Percentiles rank a stretch among this genome's conserved stretches.
Evolutionary conservation across 2,113 vertebrate genomes (phyloP).

Genomic region (Oophaga pumilio): DNA sequence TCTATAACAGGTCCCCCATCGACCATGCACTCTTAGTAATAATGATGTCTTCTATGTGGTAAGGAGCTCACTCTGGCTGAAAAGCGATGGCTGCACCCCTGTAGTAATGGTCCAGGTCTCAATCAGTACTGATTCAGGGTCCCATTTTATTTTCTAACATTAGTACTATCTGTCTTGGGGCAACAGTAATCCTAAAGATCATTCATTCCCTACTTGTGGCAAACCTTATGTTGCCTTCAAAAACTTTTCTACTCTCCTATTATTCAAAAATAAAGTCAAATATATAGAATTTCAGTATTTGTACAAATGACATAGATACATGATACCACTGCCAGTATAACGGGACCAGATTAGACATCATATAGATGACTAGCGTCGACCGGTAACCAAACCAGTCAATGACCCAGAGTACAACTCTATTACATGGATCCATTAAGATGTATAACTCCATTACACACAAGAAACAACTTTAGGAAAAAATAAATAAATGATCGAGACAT

Average conservation of each 20-base stretch:
- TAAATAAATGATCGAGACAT: background rate
- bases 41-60: no score
- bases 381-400: background rate
- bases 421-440: background rate
- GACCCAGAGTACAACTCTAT: slow-evolving; percentile 3
- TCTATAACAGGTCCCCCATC: no score
- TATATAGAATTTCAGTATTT: background rate
- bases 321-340: background rate
- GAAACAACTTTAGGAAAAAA: slow-evolving; percentile 3
- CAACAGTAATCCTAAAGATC: no score
- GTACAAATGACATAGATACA: background rate
- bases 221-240: background rate
- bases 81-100: no score
- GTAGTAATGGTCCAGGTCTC: no score
- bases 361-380: background rate
- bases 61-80: no score
- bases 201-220: background rate
- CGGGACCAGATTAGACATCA: background rate
- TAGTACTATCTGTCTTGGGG: no score
- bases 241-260: background rate
- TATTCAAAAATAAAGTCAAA: background rate
- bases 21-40: no score
- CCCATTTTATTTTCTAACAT: no score
- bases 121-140: no score
- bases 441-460: background rate